Conservation (phyloP, 2,888 invertebrate species). For the Slavum lentiscoides region DNA sequence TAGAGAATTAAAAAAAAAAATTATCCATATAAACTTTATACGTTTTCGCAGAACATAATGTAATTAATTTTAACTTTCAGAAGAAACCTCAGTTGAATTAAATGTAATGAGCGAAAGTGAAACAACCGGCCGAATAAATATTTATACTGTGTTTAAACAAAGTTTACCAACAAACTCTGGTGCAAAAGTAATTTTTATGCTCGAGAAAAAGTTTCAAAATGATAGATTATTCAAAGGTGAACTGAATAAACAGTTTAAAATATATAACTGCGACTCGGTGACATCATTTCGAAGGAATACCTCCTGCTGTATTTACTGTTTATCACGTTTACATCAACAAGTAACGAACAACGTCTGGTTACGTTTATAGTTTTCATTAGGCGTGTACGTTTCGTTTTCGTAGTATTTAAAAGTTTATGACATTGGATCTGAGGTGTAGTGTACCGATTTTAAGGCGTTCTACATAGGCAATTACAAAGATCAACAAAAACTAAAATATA, state of each 20-base stretch:
- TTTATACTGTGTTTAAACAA: background rate
- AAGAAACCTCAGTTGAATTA: background rate
- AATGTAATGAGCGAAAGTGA: background rate
- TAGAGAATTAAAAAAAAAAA: too few species aligned
- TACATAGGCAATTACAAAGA: too few species aligned
- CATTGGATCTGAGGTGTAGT: too few species aligned
- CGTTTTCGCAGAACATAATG: too few species aligned
- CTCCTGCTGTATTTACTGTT: background rate
- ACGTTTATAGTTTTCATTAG: background rate
- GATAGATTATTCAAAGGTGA: background rate
- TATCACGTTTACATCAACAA: background rate
- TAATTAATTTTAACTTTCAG: background rate
- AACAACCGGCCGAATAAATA: background rate
- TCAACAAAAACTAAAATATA: too few species aligned
- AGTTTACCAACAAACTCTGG: slow-evolving; percentile 1
- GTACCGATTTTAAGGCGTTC: too few species aligned
- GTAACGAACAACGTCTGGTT: background rate
- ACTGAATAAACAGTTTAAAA: background rate
- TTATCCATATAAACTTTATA: too few species aligned
- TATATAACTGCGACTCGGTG: background rate
- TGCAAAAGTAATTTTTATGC: slow-evolving; percentile 13
- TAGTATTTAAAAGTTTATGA: too few species aligned
- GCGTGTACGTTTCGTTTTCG: too few species aligned
- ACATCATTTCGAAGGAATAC: background rate
- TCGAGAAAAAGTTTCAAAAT: background rate